Percentiles rank a stretch among this genome's conserved stretches.
These are phyloP conservation scores for Syngnathus rostellatus DNA, from an alignment of 2,797 vertebrate genomes.

Conservation along the genomic window DNA sequence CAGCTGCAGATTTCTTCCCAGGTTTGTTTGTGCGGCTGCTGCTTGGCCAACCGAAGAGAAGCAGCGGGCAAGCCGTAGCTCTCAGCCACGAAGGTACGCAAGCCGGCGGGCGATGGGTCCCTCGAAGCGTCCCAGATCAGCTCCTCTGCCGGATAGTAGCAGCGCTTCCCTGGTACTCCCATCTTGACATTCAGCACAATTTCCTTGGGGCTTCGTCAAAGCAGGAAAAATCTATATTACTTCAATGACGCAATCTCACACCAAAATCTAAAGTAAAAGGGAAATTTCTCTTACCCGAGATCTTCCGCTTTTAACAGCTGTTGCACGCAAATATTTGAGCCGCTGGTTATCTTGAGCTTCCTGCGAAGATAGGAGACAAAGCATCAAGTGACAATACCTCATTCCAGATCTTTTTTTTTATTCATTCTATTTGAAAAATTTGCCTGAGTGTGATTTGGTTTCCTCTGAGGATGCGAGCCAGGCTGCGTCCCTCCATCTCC, in stretches of 20 bases:
- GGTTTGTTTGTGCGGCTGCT: conserved; percentile 79
- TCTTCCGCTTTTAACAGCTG: conserved; percentile 77
- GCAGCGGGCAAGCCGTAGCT: conserved; percentile 76
- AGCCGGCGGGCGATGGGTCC: conserved; percentile 70
- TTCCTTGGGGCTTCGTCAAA: conserved; percentile 65
- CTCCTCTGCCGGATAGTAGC: conserved; percentile 71
- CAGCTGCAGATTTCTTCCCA: conserved; percentile 85
- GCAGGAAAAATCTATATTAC: background rate
- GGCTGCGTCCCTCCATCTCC: conserved; percentile 73
- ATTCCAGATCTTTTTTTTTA: too few relatives aligned
- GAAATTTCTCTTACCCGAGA: conserved; percentile 66
- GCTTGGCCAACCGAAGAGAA: conserved; percentile 85
- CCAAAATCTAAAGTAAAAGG: background rate
- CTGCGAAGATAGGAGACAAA: conserved; percentile 50
- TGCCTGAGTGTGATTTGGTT: conserved; percentile 73
- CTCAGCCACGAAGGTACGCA: conserved; percentile 70
- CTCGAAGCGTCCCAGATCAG: conserved; percentile 80
- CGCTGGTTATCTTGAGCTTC: conserved; percentile 77
- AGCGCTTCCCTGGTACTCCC: conserved; percentile 74
- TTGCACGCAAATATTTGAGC: conserved; percentile 77
- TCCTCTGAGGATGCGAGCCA: conserved; percentile 71
- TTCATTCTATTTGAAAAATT: too few relatives aligned
- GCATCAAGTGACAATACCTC: background rate
- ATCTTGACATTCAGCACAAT: conserved; percentile 78
- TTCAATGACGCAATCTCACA: background rate